These are phyloP conservation scores for Epinotia bilunana DNA, from an alignment of 2,888 invertebrate genomes.

Conservation along the genomic window DNA sequence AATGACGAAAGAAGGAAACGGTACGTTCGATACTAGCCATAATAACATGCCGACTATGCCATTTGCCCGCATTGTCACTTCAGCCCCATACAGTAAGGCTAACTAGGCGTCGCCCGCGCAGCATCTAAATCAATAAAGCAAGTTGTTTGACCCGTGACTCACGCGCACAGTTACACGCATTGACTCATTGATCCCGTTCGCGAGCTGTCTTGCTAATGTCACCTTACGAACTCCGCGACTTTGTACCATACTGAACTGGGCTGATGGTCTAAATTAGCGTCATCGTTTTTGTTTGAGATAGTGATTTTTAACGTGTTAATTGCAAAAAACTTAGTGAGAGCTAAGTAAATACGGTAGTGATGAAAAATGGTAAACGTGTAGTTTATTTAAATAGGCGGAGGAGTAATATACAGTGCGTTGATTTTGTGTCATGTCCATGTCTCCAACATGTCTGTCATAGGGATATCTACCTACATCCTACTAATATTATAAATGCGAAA, in stretches of 20 bases:
- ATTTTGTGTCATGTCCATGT: neutral
- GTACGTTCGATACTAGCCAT: too few relatives aligned
- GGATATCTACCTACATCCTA: too few relatives aligned
- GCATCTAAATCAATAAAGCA: slow-evolving; percentile 42
- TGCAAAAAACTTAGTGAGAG: slow-evolving; percentile 12
- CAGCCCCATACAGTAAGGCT: neutral
- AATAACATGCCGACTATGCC: too few relatives aligned
- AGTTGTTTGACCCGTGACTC: slow-evolving; percentile 47
- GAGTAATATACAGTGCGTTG: neutral
- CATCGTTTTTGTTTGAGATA: neutral
- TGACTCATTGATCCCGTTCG: slow-evolving; percentile 42
- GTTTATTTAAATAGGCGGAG: neutral
- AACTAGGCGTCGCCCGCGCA: slow-evolving; percentile 21
- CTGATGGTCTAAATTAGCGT: neutral
- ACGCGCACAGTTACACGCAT: slow-evolving; percentile 38
- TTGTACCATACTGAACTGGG: neutral
- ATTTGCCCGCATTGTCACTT: neutral
- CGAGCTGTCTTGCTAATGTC: slow-evolving; percentile 20
- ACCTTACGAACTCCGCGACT: neutral
- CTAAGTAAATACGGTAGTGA: slow-evolving; percentile 21
- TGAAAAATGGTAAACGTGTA: slow-evolving; percentile 16
- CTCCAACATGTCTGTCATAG: too few relatives aligned
- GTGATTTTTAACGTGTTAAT: slow-evolving; percentile 21
- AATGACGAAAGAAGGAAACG: too few relatives aligned
- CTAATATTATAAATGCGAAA: too few relatives aligned